These are phyloP conservation scores for Battus philenor DNA, from an alignment of 1,140 invertebrate species.

Conservation along the genomic window DNA sequence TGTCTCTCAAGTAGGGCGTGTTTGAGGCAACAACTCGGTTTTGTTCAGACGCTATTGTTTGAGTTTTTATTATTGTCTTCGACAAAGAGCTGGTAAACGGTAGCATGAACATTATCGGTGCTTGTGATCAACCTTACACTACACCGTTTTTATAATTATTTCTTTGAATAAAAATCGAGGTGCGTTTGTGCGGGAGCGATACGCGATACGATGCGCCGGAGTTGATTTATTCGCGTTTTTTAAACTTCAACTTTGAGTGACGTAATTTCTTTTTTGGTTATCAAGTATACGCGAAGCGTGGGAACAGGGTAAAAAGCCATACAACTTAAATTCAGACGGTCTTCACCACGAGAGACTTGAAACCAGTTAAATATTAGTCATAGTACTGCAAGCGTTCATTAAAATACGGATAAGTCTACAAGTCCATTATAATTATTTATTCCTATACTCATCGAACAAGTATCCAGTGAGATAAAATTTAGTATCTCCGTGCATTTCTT, in stretches of 20 bases:
- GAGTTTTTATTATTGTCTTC: slow-evolving; percentile 61
- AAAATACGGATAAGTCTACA: too few relatives aligned
- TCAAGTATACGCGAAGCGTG: neutral
- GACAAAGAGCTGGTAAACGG: slow-evolving; percentile 69
- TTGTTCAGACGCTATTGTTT: slow-evolving; percentile 57
- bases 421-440: too few relatives aligned
- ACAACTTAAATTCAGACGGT: too few relatives aligned
- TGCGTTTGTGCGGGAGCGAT: slow-evolving; percentile 40
- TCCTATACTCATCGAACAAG: too few relatives aligned
- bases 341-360: too few relatives aligned
- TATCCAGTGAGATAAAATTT: too few relatives aligned
- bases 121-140: slow-evolving; percentile 67
- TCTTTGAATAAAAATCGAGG: slow-evolving; percentile 45
- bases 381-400: too few relatives aligned
- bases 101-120: slow-evolving; percentile 64
- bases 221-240: slow-evolving; percentile 27
- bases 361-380: too few relatives aligned
- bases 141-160: slow-evolving; percentile 44
- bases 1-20: slow-evolving; percentile 52
- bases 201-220: slow-evolving; percentile 43
- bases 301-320: neutral
- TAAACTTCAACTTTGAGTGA: slow-evolving; percentile 19
- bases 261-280: slow-evolving; percentile 6
- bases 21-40: slow-evolving; percentile 44
- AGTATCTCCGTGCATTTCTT: too few relatives aligned